These are phyloP conservation scores for Parnassius smintheus DNA, from an alignment of 2,888 invertebrate genomes.

Conservation along the genomic window DNA sequence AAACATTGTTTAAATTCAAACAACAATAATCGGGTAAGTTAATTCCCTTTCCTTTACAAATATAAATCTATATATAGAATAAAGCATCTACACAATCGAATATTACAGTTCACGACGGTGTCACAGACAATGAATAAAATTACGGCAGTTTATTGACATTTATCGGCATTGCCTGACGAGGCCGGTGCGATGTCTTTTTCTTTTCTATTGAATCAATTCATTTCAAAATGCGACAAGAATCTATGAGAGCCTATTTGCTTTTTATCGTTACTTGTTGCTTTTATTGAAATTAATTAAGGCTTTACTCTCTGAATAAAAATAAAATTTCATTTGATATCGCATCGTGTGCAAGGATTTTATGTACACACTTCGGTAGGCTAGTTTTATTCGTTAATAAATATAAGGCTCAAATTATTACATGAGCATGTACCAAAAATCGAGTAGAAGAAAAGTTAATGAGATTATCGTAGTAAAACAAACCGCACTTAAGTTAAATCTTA, in stretches of 20 bases:
- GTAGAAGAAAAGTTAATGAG: no score
- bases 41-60: constrained; percentile 11
- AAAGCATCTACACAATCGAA: constrained; percentile 22
- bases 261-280: constrained; percentile 22
- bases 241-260: constrained; percentile 20
- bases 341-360: no score
- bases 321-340: no score
- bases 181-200: constrained; percentile 34
- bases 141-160: no score
- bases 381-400: no score
- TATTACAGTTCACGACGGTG: background rate
- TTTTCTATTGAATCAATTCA: constrained; percentile 30
- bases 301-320: background rate
- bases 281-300: constrained; percentile 10
- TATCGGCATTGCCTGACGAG: constrained; percentile 27
- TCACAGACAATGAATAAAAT: no score
- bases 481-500: no score
- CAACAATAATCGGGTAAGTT: constrained; percentile 8
- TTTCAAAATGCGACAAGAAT: constrained; percentile 22
- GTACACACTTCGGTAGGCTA: no score
- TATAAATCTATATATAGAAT: constrained; percentile 22
- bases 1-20: background rate
- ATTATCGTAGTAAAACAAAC: no score
- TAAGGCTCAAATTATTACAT: no score
- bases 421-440: no score